Conservation (phyloP, 2,113 vertebrate genomes). For the Laticauda laticaudata region DNA sequence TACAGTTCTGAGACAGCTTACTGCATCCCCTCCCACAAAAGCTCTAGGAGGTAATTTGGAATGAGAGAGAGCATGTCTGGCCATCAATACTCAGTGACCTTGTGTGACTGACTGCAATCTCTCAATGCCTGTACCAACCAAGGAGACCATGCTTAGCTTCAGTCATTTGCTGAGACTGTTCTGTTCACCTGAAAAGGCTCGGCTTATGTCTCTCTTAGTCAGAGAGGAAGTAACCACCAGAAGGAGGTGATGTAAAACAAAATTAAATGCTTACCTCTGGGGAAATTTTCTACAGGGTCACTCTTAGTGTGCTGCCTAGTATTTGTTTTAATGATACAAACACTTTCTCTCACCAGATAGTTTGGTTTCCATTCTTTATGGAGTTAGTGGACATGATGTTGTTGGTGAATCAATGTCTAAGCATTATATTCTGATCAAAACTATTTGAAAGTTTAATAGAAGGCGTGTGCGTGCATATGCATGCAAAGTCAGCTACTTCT, state of each 20-base stretch:
- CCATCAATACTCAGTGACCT: not conserved
- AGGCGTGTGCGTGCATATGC: not conserved
- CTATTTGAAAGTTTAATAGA: not conserved
- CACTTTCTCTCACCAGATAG: not conserved
- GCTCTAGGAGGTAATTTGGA: not conserved
- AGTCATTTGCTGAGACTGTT: not conserved
- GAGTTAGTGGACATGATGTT: not conserved
- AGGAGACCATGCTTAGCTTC: not conserved
- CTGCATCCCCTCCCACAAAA: not conserved
- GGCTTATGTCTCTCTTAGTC: not conserved
- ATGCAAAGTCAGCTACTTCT: not conserved
- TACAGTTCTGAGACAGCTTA: not conserved
- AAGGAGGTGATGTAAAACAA: not conserved
- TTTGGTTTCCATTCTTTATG: not conserved
- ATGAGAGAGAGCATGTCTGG: not conserved
- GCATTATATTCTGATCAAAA: not conserved
- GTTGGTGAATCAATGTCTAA: not conserved
- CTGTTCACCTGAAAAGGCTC: not conserved
- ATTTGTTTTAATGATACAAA: not conserved
- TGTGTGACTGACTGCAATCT: not conserved
- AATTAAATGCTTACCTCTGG: not conserved
- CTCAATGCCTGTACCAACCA: not conserved
- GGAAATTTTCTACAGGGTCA: not conserved
- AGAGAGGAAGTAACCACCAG: not conserved
- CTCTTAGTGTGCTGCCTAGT: not conserved